Base-by-base conservation (phyloP, 2,113 vertebrate genomes). In the Microtus ochrogaster region DNA sequence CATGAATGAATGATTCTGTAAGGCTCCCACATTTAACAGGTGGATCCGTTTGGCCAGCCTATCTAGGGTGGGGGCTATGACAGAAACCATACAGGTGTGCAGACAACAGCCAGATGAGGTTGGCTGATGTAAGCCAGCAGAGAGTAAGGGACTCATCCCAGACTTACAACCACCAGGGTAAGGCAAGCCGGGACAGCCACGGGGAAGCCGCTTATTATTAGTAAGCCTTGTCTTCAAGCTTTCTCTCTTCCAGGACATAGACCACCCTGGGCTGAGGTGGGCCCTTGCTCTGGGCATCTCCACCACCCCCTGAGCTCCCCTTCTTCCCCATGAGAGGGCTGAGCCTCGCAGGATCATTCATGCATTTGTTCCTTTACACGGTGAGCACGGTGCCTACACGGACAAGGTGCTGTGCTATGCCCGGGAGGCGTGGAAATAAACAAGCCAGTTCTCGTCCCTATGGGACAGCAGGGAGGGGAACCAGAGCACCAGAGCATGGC, bases 111-210 rank as follows among this genome's bases (percentile, higher is more conserved):
- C 4, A 30, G 73, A 66, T 41, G 33, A 68, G 52, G 89, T 41
- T 70, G 76, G 68, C 77, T 8, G 0, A 33, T 76, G 91, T 26
- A 26, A 65, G 14, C 77, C 28, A 36, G 26, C 74, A 81, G 66
- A 86, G 63, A 87, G 21, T 0, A 14, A 76, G 63, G 24, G 95
- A 70, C 61, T 81, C 63, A 41, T n/a, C 39, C 14, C 90, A 36
- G 28, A 70, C 39, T 0, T 0, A 13, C 30, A 4, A 0, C 39
- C n/a, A 14, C 39, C 13, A 41, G 3, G 49, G 73, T 63, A 55
- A 68, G 66, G 11, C 89, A 58, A 44, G 26, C 16, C 19, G 16
- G 74, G 6, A 74, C 41, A 52, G 33, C 68, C 76, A 13, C 21
- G 2, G n/a, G 17, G 21, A n/a, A 76, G 24, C 14, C 7, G 44